Conservation (phyloP, 2,797 vertebrate genomes). For the Garrulus glandarius region DNA sequence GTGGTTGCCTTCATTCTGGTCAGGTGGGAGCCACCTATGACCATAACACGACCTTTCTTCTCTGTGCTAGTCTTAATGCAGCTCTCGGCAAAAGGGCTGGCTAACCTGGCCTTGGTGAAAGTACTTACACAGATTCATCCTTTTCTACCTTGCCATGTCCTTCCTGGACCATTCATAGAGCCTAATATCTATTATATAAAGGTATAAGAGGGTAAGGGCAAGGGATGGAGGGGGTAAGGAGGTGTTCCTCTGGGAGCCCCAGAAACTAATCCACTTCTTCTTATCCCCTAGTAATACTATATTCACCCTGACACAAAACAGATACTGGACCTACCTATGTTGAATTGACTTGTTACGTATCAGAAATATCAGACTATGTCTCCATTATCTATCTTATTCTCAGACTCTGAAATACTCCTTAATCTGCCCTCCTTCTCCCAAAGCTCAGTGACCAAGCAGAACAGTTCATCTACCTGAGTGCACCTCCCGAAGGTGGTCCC, state of each 20-base stretch:
- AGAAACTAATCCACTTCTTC: background rate
- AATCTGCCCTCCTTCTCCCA: background rate
- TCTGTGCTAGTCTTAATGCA: background rate
- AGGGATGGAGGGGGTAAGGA: background rate
- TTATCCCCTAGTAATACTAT: background rate
- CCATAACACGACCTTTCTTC: background rate
- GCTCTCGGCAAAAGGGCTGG: background rate
- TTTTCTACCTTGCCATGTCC: background rate
- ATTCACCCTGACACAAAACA: background rate
- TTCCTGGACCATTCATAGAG: background rate
- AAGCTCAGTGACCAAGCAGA: background rate
- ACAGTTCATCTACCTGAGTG: background rate
- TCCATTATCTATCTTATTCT: background rate
- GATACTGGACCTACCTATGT: accelerated
- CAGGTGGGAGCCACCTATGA: background rate
- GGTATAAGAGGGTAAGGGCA: background rate
- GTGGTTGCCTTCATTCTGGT: background rate
- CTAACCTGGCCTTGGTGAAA: background rate
- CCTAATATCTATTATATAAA: background rate
- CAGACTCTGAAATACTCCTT: background rate
- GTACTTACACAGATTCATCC: background rate
- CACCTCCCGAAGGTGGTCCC: background rate
- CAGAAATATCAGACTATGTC: background rate
- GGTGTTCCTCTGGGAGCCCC: background rate
- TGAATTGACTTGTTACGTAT: background rate